Percentiles rank a stretch among this genome's conserved stretches.
These are phyloP conservation scores for Timema podura DNA, from an alignment of 2,888 invertebrate genomes.

Conservation along the genomic window DNA sequence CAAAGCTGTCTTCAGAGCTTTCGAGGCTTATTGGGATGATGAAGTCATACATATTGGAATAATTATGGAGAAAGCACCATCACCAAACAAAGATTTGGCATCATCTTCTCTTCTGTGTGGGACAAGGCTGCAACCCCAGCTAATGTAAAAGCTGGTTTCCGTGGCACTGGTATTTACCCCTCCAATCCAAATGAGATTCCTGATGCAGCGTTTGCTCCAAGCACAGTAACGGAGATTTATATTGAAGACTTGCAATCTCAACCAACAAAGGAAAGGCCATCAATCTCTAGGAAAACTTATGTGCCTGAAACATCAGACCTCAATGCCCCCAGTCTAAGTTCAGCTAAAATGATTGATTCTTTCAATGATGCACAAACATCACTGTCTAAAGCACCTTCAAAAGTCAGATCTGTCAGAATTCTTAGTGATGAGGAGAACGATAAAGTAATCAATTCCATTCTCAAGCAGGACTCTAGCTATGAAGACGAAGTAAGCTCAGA, in stretches of 20 bases:
- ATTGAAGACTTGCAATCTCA: conserved; percentile 7
- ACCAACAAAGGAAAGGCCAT: background rate
- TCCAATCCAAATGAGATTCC: conserved; percentile 37
- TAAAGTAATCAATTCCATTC: background rate
- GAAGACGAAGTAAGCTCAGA: background rate
- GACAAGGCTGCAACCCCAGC: too few species aligned
- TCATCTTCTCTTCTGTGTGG: too few species aligned
- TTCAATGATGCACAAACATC: background rate
- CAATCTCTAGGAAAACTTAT: background rate
- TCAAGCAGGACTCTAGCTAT: conserved; percentile 4
- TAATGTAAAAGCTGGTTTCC: conserved; percentile 21
- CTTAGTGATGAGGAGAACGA: conserved; percentile 6
- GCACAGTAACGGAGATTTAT: background rate
- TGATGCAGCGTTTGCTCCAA: conserved; percentile 36
- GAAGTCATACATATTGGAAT: conserved; percentile 38
- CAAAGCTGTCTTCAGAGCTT: conserved; percentile 39
- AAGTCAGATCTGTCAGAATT: background rate
- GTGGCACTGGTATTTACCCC: conserved; percentile 36
- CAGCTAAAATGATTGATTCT: background rate
- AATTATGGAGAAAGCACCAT: too few species aligned
- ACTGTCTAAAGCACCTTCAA: background rate
- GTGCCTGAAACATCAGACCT: background rate
- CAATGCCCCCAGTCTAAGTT: background rate
- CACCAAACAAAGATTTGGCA: too few species aligned
- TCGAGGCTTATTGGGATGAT: conserved; percentile 41